Evolutionary conservation across 2,888 invertebrate genomes (phyloP), one percentile per base, ranked within the genome.

Genomic region (Caenorhabditis sp.): DNA sequence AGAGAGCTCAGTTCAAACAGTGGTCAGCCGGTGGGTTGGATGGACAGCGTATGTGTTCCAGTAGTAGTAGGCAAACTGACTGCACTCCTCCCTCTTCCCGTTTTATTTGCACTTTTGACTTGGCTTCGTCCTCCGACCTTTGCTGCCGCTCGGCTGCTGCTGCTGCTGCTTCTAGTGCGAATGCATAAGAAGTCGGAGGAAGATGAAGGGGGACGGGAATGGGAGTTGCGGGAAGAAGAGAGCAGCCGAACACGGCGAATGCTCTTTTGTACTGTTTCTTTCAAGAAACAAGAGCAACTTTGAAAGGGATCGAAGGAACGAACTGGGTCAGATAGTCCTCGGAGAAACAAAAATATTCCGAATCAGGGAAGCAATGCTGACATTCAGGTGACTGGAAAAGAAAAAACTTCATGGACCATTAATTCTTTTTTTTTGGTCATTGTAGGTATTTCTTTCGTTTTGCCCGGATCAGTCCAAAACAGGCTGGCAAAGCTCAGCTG

Each of bases 11-110:
- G 67, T 37, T 76, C 76, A 76, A 76, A 76, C 76, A 76, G 76
- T 76, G 76, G 76, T 76, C 76, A 76, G 47, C 47, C 47, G 47
- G 47, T n/a, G 72, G 71, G 62, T 47, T 55, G 60, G 50, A 37
- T 76, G 58, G 65, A 61, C 32, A 62, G 70, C 53, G 69, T 60
- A 37, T 65, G 65, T 79, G 70, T 79, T 71, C 78, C 70, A 79
- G 78, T 79, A 79, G 78, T 67, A 79, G 70, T 79, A 70, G 78
- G 78, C 70, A 79, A 79, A 79, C 78, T 67, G 61, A 67, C 76
- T 76, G 64, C 37, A 47, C 53, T 51, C 61, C 51, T 47, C 58
- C 62, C 22, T 15, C 51, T 77, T 35, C 32, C 22, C 40, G 28
- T 1, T 64, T 44, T 79, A 40, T 79, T 79, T 79, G 78, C 70